These are phyloP conservation scores for Ianthella basta DNA, from an alignment of 37 sponge, comb jelly and placozoan species.

Conservation along the genomic window DNA sequence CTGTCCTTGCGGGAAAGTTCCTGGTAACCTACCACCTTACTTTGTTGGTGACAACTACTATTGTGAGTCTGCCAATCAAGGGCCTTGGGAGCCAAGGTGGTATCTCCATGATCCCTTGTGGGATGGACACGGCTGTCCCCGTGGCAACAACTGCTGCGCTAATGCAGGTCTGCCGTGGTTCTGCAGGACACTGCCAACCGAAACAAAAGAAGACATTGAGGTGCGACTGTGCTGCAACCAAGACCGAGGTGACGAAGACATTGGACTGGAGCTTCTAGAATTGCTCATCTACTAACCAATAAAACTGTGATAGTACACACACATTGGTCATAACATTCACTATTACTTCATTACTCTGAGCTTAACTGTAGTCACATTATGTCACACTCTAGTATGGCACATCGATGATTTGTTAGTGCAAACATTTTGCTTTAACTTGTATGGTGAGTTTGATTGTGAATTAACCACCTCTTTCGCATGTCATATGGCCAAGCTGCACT, in stretches of 20 bases:
- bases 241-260: neutral
- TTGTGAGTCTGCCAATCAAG: constrained; percentile 50
- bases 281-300: neutral
- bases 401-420: no score
- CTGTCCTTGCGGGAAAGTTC: constrained; percentile 32
- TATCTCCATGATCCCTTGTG: constrained; percentile 58
- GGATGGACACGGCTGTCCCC: constrained; percentile 59
- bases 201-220: constrained; percentile 41
- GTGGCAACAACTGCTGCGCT: constrained; percentile 55
- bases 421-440: no score
- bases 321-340: no score
- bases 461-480: no score
- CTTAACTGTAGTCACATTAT: no score
- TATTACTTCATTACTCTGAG: no score
- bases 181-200: constrained; percentile 27
- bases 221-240: constrained; percentile 56
- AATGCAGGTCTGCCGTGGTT: constrained; percentile 56
- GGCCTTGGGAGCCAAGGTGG: neutral
- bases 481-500: no score
- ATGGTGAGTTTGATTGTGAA: no score
- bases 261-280: constrained; percentile 9
- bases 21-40: neutral
- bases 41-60: constrained; percentile 43
- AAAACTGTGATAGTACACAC: no score
- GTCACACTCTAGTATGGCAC: no score